phyloP scores from a whole-genome alignment of 2,797 vertebrate genomes.

The Alcedo quadribrachys region DNA sequence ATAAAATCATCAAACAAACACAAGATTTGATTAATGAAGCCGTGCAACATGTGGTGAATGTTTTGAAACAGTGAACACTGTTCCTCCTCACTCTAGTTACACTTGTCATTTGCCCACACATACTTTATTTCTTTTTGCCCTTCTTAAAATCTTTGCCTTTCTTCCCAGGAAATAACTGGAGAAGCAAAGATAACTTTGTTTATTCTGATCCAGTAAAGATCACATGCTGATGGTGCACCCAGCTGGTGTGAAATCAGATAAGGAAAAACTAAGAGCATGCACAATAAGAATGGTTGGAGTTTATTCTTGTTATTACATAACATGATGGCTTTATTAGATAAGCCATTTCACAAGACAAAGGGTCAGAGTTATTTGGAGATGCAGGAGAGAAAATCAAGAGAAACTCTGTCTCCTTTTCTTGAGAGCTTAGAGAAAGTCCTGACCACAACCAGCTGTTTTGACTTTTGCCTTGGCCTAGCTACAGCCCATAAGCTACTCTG shows the following conservation, averaged over 20 bases:
- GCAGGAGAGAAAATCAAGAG: background rate
- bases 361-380: background rate
- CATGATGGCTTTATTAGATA: background rate
- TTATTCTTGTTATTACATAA: background rate
- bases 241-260: background rate
- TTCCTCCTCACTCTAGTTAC: background rate
- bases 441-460: background rate
- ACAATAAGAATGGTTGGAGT: background rate
- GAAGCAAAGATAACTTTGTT: background rate
- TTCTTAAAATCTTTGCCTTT: background rate
- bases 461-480: background rate
- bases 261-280: background rate
- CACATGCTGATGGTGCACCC: background rate
- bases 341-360: background rate
- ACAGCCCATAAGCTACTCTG: background rate
- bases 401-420: background rate
- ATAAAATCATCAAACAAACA: conserved; percentile 18
- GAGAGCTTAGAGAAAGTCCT: background rate
- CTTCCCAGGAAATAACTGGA: background rate
- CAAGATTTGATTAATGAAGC: background rate
- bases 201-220: background rate
- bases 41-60: background rate
- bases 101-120: background rate
- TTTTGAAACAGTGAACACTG: conserved; percentile 17
- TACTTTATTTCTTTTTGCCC: background rate